These are phyloP conservation scores for Thera obeliscata DNA, from an alignment of 2,888 invertebrate species.

Conservation along the genomic window DNA sequence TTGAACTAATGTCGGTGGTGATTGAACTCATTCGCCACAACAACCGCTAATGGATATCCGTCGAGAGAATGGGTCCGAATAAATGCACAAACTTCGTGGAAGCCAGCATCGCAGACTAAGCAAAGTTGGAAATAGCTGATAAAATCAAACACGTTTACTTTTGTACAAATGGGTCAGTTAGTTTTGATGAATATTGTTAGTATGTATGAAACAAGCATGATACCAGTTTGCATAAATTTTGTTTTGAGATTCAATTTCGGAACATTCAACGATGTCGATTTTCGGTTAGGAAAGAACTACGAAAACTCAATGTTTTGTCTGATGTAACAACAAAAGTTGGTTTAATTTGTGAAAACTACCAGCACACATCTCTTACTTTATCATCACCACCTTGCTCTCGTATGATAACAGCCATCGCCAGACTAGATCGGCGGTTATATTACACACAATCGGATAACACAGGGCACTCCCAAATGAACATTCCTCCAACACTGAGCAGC, in stretches of 20 bases:
- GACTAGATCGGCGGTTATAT: conserved; percentile 28
- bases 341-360: neutral
- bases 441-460: conserved; percentile 37
- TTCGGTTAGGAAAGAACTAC: neutral
- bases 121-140: conserved; percentile 34
- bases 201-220: neutral
- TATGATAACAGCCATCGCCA: conserved; percentile 51
- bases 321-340: neutral
- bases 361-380: conserved; percentile 40
- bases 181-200: conserved; percentile 15
- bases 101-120: conserved; percentile 46
- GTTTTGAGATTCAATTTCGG: neutral
- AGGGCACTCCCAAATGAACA: conserved; percentile 60
- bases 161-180: conserved; percentile 9
- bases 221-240: neutral
- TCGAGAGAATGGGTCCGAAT: conserved; percentile 45
- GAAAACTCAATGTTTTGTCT: neutral
- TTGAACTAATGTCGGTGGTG: conserved; percentile 36
- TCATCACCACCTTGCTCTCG: conserved; percentile 45
- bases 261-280: no score
- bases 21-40: conserved; percentile 60
- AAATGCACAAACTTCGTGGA: conserved; percentile 55
- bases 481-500: conserved; percentile 55
- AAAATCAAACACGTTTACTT: conserved; percentile 16
- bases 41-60: conserved; percentile 66